Evolutionary conservation across 1,140 invertebrate species (phyloP), one percentile per base, ranked within the genome.

Genomic region (Whitmania pigra): DNA sequence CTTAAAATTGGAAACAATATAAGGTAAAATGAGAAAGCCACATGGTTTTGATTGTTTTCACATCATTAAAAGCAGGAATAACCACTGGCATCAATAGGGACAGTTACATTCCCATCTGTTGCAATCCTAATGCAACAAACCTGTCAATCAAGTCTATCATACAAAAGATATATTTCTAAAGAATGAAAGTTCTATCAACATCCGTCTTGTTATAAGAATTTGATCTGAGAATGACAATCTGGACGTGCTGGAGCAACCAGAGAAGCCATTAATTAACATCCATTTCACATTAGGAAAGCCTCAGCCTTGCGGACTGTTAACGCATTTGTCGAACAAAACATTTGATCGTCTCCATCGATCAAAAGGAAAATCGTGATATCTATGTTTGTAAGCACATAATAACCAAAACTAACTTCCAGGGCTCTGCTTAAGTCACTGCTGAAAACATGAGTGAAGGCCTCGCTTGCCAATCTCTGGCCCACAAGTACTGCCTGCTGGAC

Each of bases 381-480:
- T 57, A 57, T n/a, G 20, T 57, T 57, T 57, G 2, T n/a, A 57
- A n/a, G 20, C 20, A 3, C 2, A 57, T 2, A 57, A n/a, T 4
- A n/a, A 63, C 11, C 9, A 63, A 31, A 25, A 63, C 22, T 17
- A 4, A 63, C 57, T 25, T 63, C 22, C 22, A 25, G 11, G 18
- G 57, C 57, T 63, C 57, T 63, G 29, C 29, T 63, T 18, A 63
- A 15, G 57, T 63, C 57, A 63, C 57, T 63, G 57, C 22, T 63
- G 57, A 25, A 63, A 25, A 63, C 57, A 63, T 63, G 57, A 31
- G 57, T 63, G 57, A 63, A 63, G 22, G 22, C 29, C 18, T 63
- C 57, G 29, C 29, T 63, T 31, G 22, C 9, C 57, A 63, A 63
- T 25, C 22, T 25, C 57, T 63, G 22, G 13, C 57, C 57, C 29